phyloP scores from a whole-genome alignment of 2,888 invertebrate species.

The Habrosyne pyritoides region DNA sequence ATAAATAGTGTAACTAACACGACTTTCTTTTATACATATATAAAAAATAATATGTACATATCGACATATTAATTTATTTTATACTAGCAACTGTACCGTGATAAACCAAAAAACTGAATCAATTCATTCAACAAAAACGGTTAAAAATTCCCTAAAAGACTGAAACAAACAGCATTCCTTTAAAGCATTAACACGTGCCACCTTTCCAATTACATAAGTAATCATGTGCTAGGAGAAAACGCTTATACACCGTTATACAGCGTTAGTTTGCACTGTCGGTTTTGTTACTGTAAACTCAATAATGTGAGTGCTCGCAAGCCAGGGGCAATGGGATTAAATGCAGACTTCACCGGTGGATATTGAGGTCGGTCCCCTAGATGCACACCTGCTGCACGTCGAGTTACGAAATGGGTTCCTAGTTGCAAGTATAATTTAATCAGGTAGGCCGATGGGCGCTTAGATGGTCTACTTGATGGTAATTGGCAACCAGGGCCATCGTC shows the following conservation, averaged over 20 bases:
- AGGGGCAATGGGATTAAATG: conserved; percentile 12
- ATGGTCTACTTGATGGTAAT: no score
- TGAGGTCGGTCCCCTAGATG: neutral
- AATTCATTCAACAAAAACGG: no score
- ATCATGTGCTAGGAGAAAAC: neutral
- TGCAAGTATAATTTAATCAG: neutral
- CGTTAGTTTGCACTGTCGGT: neutral
- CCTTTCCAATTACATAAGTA: conserved; percentile 11
- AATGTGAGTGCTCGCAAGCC: conserved; percentile 13
- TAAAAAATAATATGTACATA: no score
- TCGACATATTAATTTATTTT: no score
- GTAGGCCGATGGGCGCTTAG: no score
- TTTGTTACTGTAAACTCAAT: conserved; percentile 15
- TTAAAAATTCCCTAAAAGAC: neutral
- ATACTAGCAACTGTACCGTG: no score
- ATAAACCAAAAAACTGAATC: no score
- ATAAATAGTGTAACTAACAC: no score
- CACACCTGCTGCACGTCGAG: neutral
- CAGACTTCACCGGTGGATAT: neutral
- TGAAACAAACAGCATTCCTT: neutral
- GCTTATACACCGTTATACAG: neutral
- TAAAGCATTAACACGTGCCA: neutral
- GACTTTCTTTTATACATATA: no score
- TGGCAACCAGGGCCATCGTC: no score
- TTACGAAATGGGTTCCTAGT: neutral